Percentiles rank a stretch among this genome's conserved stretches.
Evolutionary conservation across 2,113 vertebrate species (phyloP).

Genomic region (Albula glossodonta): DNA sequence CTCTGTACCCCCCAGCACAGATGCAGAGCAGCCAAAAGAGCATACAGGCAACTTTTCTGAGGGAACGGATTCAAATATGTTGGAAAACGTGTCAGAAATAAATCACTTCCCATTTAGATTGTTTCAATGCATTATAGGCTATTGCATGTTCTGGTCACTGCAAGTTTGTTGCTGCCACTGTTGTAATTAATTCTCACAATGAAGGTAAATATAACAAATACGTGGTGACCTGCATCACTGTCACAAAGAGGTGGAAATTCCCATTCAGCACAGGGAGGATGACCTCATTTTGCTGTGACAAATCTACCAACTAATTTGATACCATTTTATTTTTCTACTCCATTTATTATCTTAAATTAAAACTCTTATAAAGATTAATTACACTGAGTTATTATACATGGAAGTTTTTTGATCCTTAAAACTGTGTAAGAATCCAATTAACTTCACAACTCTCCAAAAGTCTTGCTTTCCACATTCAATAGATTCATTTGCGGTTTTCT

Average conservation of each 20-base stretch:
- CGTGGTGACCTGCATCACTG: background rate
- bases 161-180: background rate
- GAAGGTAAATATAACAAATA: background rate
- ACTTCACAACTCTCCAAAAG: no score
- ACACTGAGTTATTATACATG: no score
- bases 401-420: no score
- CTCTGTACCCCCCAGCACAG: background rate
- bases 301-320: background rate
- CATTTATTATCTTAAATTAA: background rate
- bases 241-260: background rate
- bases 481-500: no score
- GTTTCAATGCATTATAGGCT: background rate
- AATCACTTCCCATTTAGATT: background rate
- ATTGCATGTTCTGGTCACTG: background rate
- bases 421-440: no score
- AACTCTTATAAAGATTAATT: background rate
- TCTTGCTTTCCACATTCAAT: no score
- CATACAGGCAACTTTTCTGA: background rate
- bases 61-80: background rate
- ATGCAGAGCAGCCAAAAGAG: background rate
- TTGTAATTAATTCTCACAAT: background rate
- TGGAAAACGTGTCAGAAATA: background rate
- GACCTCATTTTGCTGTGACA: background rate
- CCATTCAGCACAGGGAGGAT: background rate
- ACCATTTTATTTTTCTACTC: conserved; percentile 3